A percentile compares a stretch with the other conserved stretches of the same genome.
Conservation (phyloP, 2,797 vertebrate genomes). For the Gambelia wislizenii region DNA sequence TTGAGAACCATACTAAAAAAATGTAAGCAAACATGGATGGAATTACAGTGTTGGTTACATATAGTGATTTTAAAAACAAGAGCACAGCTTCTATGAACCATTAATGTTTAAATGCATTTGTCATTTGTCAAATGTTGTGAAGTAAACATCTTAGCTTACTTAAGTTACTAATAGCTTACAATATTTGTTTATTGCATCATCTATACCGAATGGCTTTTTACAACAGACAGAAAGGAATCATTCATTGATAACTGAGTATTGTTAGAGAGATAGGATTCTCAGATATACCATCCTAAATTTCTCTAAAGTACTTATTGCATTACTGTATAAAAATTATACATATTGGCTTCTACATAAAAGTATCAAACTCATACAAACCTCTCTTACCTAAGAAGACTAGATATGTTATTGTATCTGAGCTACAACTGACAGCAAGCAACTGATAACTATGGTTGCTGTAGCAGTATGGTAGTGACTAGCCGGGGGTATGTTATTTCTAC, state of each 20-base stretch:
- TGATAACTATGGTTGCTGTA: background rate
- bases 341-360: constrained; percentile 47
- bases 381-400: constrained; percentile 35
- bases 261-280: constrained; percentile 4
- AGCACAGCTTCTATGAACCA: constrained; percentile 34
- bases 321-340: background rate
- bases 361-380: constrained; percentile 47
- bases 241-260: background rate
- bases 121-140: constrained; percentile 15
- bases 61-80: constrained; percentile 34
- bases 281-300: background rate
- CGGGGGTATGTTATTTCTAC: background rate
- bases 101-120: constrained; percentile 44
- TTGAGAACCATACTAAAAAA: background rate
- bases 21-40: background rate
- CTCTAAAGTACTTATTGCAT: background rate
- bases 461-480: background rate
- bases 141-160: constrained; percentile 55
- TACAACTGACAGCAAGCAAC: constrained; percentile 43
- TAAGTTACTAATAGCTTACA: constrained; percentile 22
- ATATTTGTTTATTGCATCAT: background rate
- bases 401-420: constrained; percentile 44
- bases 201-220: background rate
- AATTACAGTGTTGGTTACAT: background rate
- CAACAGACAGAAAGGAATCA: background rate